These are phyloP conservation scores for Orestias chungarensis DNA, from an alignment of 2,797 vertebrate genomes.

Conservation along the genomic window DNA sequence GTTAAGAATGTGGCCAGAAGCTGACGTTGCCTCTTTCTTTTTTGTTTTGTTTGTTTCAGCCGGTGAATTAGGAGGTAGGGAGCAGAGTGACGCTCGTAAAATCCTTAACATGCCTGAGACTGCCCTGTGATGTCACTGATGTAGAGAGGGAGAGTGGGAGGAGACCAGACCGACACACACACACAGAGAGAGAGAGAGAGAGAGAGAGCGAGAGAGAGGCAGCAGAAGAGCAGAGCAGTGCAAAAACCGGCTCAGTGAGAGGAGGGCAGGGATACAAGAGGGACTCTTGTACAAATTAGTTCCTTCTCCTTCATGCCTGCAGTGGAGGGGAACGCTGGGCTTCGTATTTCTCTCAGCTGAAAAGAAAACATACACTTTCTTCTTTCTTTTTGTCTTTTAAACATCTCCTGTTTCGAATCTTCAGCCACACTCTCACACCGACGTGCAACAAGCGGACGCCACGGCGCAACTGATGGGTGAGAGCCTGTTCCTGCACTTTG, in stretches of 20 bases:
- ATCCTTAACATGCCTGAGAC: slow-evolving; percentile 82
- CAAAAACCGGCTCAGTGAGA: slow-evolving; percentile 68
- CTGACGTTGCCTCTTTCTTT: slow-evolving; percentile 21
- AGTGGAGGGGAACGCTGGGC: slow-evolving; percentile 56
- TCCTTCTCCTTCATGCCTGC: slow-evolving; percentile 27
- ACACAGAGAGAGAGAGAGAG: slow-evolving; percentile 35
- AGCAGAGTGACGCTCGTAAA: slow-evolving; percentile 69
- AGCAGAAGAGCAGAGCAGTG: slow-evolving; percentile 76
- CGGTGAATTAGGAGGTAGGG: slow-evolving; percentile 35
- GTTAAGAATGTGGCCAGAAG: slow-evolving; percentile 31
- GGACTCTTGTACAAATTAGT: slow-evolving; percentile 42
- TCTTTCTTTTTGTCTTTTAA: no score
- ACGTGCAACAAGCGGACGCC: slow-evolving; percentile 45
- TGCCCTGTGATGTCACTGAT: slow-evolving; percentile 82
- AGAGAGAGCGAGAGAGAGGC: slow-evolving; percentile 65
- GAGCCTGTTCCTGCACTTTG: slow-evolving; percentile 40
- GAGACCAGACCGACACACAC: slow-evolving; percentile 52
- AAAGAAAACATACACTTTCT: slow-evolving; percentile 24
- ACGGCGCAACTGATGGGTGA: slow-evolving; percentile 77
- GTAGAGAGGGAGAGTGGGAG: slow-evolving; percentile 52
- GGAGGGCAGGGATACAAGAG: slow-evolving; percentile 59
- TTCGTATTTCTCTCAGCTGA: slow-evolving; percentile 44
- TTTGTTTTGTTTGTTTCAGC: slow-evolving; percentile 4
- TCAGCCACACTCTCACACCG: slow-evolving; percentile 28
- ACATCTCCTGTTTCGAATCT: slow-evolving; percentile 7